Percentiles rank a stretch among this genome's conserved stretches.
These are phyloP conservation scores for Steinernema scapterisci DNA, from an alignment of 2,888 invertebrate genomes.

Conservation along the genomic window DNA sequence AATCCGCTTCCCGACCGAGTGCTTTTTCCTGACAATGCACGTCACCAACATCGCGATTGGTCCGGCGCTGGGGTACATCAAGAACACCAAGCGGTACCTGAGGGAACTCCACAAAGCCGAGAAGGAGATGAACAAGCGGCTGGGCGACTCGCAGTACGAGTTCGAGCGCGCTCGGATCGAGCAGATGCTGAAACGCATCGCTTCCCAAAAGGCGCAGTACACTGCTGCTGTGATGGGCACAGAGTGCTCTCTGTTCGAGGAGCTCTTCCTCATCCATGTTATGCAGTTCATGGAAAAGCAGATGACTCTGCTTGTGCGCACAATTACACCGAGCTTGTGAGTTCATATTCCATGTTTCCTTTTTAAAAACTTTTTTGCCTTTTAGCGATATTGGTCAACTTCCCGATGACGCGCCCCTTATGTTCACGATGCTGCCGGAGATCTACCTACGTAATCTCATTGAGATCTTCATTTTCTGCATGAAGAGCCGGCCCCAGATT, in stretches of 20 bases:
- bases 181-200: background rate
- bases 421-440: conserved; percentile 90
- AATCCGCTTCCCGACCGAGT: conserved; percentile 82
- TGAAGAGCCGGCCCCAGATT: conserved; percentile 82
- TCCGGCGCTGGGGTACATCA: conserved; percentile 75
- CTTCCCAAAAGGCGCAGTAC: conserved; percentile 77
- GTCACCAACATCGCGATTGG: conserved; percentile 89
- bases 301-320: conserved; percentile 76
- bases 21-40: conserved; percentile 93
- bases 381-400: conserved; percentile 51
- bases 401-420: conserved; percentile 74
- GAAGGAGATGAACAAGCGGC: conserved; percentile 39
- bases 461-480: conserved; percentile 87
- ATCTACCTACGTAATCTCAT: conserved; percentile 96
- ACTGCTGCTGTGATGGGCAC: conserved; percentile 75
- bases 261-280: conserved; percentile 80
- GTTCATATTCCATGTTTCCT: conserved; percentile 43
- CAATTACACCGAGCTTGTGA: conserved; percentile 68
- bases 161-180: conserved; percentile 25
- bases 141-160: background rate
- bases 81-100: conserved; percentile 45
- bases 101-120: conserved; percentile 41
- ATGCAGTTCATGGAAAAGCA: conserved; percentile 86
- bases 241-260: conserved; percentile 86
- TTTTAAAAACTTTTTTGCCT: background rate